Evolutionary conservation across 2,797 vertebrate genomes (phyloP).

Genomic region (Pseudotriccus pelzelni): DNA sequence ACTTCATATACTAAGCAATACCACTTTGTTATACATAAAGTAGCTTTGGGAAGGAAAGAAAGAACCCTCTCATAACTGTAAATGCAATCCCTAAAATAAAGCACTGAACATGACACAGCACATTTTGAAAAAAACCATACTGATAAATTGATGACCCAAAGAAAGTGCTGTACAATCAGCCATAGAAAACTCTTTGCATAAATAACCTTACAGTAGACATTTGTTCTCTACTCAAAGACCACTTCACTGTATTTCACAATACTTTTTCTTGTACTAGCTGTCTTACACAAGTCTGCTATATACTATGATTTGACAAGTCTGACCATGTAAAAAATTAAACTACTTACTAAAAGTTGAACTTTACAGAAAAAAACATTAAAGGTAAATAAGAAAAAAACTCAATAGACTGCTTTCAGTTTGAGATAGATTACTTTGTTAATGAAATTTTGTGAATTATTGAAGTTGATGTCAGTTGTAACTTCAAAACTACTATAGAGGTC

Average conservation of each 20-base stretch:
- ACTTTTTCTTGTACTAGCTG: background rate
- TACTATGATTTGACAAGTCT: background rate
- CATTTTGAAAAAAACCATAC: background rate
- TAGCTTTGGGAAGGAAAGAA: background rate
- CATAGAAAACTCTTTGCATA: background rate
- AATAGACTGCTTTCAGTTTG: background rate
- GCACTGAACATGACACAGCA: background rate
- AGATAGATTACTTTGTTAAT: background rate
- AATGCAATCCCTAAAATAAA: background rate
- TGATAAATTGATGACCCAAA: constrained; percentile 12
- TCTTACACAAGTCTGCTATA: background rate
- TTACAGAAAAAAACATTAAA: background rate
- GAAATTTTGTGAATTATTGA: background rate
- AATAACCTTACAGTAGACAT: background rate
- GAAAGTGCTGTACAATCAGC: background rate
- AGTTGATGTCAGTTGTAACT: background rate
- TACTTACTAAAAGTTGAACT: background rate
- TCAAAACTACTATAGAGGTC: background rate
- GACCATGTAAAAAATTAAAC: background rate
- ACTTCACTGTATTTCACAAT: background rate
- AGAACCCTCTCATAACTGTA: background rate
- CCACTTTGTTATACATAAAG: background rate
- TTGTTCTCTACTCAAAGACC: background rate
- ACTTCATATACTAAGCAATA: constrained; percentile 17
- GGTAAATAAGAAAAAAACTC: background rate